Evolutionary conservation across 2,797 vertebrate genomes (phyloP).

Genomic region (Florisuga fusca): DNA sequence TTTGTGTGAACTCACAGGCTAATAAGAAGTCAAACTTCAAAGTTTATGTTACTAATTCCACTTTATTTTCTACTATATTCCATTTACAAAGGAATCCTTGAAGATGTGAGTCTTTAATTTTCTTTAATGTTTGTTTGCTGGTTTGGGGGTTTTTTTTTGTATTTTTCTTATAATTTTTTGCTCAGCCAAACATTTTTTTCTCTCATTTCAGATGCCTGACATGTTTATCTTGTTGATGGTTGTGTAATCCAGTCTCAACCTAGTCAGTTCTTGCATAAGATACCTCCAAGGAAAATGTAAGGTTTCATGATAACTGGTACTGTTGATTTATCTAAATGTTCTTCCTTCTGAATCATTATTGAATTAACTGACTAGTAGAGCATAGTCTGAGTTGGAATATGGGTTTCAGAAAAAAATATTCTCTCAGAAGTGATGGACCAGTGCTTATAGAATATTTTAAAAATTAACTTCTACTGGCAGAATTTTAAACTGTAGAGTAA

Average conservation of each 20-base stretch:
- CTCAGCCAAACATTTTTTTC: not conserved
- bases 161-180: not conserved
- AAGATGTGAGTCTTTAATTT: not conserved
- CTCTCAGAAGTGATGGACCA: not conserved
- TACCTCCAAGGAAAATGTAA: not conserved
- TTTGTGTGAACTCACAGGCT: not conserved
- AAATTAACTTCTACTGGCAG: not conserved
- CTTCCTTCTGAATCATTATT: not conserved
- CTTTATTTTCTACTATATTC: not conserved
- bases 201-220: not conserved
- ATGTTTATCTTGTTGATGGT: not conserved
- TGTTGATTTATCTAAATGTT: not conserved
- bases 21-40: not conserved
- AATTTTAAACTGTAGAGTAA: not conserved
- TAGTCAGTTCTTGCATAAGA: not conserved
- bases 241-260: not conserved
- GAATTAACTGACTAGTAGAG: not conserved
- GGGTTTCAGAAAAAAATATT: not conserved
- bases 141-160: not conserved
- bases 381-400: not conserved
- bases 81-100: not conserved
- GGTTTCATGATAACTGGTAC: not conserved
- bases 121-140: not conserved
- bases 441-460: not conserved
- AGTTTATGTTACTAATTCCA: not conserved